Evolutionary conservation across 2,888 invertebrate genomes (phyloP), one percentile per base, ranked within the genome.

Genomic region (Masnerella sp.): DNA sequence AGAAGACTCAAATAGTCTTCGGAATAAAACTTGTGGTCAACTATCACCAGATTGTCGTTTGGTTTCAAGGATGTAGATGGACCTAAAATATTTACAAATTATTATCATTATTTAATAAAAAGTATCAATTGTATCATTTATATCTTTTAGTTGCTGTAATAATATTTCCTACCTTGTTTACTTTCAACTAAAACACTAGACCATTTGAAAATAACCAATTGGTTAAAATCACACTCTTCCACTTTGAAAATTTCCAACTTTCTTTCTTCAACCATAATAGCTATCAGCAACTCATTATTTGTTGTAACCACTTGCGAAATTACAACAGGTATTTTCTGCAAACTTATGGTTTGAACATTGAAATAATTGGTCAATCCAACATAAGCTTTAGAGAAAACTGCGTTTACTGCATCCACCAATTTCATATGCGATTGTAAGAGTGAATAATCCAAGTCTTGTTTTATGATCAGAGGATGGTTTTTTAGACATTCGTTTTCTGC

Each of bases 1-100:
- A 96, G 87, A 22, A 95, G 85, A n/a, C 95, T 95, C 14, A 96
- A 84, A 56, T 91, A 91, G 71, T 92, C 92, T 40, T 90, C 83
- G 0, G 92, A 93, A 87, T 95, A 96, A 86, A 95, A 95, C 83
- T 95, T 92, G 18, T 94, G 83, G 85, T 95, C 95, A 18, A 92
- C 85, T 40, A 94, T 88, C 59, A 88, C 79, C 1, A 69, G 5
- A 61, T 79, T 82, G 36, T 84, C 83, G 18, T 68, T 68, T 14
- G 65, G 67, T 74, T 80, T 83, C 0, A 81, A 58, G 47, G 80
- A 80, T 79, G 75, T 52, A 12, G 77, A 70, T 25, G 68, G 52
- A 70, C 61, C 78, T 78, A 52, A 5, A 42, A 22, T n/a, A 12
- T 3, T 32, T 32, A 32, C n/a, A 9, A 32, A 14, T 40, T 9